Evolutionary conservation across 2,113 vertebrate species (phyloP), one percentile per base, ranked within the genome.

Genomic region (Melanotaenia duboulayi): DNA sequence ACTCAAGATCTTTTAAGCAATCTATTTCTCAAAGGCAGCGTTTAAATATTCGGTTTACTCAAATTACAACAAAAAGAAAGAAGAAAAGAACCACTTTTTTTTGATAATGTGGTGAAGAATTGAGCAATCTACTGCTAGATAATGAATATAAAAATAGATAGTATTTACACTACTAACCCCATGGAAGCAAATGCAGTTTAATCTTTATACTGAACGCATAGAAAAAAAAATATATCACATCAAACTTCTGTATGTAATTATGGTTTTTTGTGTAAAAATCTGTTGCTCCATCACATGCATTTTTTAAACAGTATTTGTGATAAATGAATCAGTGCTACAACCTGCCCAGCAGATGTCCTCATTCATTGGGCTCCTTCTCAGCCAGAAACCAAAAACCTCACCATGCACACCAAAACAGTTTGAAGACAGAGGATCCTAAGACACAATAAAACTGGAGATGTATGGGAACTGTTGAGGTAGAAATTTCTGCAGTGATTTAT

Each of bases 361-460:
- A 4, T 78, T 79, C 78, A 16, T 58, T 76, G 58, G 78, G 65
- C 56, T 78, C 12, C 48, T 35, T 46, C 58, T 46, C 52, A 28
- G 20, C 22, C 80, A 62, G 79, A 79, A 91, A 90, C 72, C 69
- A 44, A 79, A 91, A 78, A 68, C 86, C 76, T 77, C 74, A 49
- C 35, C 65, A 71, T 24, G 32, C 32, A 35, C 32, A 50, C 61
- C 78, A 25, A 49, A 87, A 71, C 42, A 74, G 55, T 16, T 83
- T 71, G 67, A 65, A 69, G 81, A 80, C 76, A 77, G 78, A 81
- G 69, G 67, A 83, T 84, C 80, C 86, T 54, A 40, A 83, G 89
- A 86, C 78, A 91, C 86, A 90, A 78, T 94, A 94, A 94, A 94
- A 94, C 81, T 62, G 76, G 92, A 95, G 92, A 91, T 89, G 89